A percentile compares a stretch with the other conserved stretches of the same genome.
Conservation (phyloP, 23 tunicate genomes). For the Trididemnum miniatum region DNA sequence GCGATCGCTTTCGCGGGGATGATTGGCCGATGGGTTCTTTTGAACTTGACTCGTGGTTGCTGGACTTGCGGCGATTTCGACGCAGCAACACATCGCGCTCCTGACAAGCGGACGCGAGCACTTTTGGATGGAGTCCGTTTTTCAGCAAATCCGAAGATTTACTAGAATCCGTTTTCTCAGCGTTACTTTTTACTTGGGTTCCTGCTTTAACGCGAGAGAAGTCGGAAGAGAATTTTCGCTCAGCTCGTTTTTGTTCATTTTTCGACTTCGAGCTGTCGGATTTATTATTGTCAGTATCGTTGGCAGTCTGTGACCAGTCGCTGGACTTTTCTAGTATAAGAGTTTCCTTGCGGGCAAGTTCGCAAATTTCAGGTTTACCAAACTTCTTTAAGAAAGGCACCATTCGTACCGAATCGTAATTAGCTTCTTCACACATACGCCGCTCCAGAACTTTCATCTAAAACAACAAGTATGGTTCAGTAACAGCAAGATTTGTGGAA, state of each 20-base stretch:
- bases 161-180: neutral
- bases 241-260: neutral
- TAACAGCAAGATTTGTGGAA: no score
- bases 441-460: constrained; percentile 71
- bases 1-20: constrained; percentile 34
- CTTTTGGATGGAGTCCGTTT: constrained; percentile 49
- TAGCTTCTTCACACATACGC: constrained; percentile 45
- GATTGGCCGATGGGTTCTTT: neutral
- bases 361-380: constrained; percentile 49
- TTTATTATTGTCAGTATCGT: neutral
- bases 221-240: no score
- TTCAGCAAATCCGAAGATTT: neutral
- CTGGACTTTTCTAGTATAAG: constrained; percentile 28
- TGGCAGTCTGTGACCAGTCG: constrained; percentile 57
- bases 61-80: neutral
- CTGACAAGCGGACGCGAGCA: constrained; percentile 27
- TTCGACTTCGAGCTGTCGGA: neutral
- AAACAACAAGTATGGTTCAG: no score
- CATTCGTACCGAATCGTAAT: constrained; percentile 43
- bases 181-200: neutral
- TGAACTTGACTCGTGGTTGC: neutral
- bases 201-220: neutral
- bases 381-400: constrained; percentile 42
- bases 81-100: constrained; percentile 28
- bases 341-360: constrained; percentile 57